Evolutionary conservation across 2,113 vertebrate species (phyloP), one percentile per base, ranked within the genome.

Genomic region (Chaenogobius annularis): DNA sequence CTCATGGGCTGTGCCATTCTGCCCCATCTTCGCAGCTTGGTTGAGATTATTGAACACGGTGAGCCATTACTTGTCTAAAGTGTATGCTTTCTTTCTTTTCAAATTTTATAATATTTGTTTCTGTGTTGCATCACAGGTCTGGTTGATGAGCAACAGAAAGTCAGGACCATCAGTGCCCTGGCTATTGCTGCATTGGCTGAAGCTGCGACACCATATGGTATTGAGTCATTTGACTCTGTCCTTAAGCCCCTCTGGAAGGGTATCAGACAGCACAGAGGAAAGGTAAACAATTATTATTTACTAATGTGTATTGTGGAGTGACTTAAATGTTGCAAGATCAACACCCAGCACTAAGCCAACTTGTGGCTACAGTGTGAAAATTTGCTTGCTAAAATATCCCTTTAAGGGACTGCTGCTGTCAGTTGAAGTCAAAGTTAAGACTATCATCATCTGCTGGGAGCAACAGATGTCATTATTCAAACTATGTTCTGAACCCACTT

Each of bases 41-140:
- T 99, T 90, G 98, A 99, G 93, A 99, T 99, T 66, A 99, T 99
- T 58, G 98, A 99, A 73, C 98, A 98, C 56, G 97, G 98, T 99
- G 79, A 91, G 96, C 88, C 43, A 15, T 13, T 4, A 11, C 15
- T 54, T 5, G 19, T n/a, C 50, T 20, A 4, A 31, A 31, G 26
- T 31, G 1, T 50, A 0, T 54, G 17, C 10, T 10, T n/a, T 54
- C n/a, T n/a, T 54, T 10, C 8, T 54, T 19, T 20, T 10, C n/a
- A 54, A 46, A 54, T 54, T 12, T 2, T 65, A 44, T 44, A 9
- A 7, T 44, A 10, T 12, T 26, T 58, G 14, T 20, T 43, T n/a
- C 3, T 75, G 23, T 58, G 20, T 75, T 58, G 4, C 8, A 0
- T 58, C 8, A 2, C 88, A 99, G 98, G 98, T 90, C 92, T 99